Evolutionary conservation across 2,888 invertebrate genomes (phyloP).

Genomic region (Phrixothrix hirtus): DNA sequence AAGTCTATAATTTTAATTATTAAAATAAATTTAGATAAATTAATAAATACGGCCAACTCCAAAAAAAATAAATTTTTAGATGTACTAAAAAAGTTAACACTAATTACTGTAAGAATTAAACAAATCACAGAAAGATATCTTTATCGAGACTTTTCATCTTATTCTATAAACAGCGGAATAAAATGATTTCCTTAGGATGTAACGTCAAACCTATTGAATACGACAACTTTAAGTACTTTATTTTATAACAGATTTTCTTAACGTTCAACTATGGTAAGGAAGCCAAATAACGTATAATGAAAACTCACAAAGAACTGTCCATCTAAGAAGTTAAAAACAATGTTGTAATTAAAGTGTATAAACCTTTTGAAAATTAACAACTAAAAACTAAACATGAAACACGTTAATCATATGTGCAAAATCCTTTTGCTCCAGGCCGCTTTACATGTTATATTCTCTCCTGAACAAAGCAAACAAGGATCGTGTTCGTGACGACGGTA

Average conservation of each 20-base stretch:
- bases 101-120: neutral
- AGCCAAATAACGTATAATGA: neutral
- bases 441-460: slow-evolving; percentile 14
- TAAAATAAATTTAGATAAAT: neutral
- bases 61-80: neutral
- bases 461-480: slow-evolving; percentile 22
- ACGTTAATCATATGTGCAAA: slow-evolving; percentile 8
- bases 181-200: neutral
- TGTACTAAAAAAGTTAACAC: too few relatives aligned
- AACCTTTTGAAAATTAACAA: too few relatives aligned
- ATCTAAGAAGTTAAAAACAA: neutral
- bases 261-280: neutral
- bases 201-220: slow-evolving; percentile 3
- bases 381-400: slow-evolving; percentile 2
- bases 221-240: slow-evolving; percentile 10
- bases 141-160: neutral
- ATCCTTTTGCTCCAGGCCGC: slow-evolving; percentile 8
- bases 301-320: neutral
- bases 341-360: neutral
- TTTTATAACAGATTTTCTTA: neutral
- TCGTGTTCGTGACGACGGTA: slow-evolving; percentile 26
- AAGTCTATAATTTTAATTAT: too few relatives aligned
- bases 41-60: neutral
- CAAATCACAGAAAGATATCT: neutral
- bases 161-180: neutral